Conservation (phyloP, 2,888 invertebrate species). For the Omphaloscelis lunosa region DNA sequence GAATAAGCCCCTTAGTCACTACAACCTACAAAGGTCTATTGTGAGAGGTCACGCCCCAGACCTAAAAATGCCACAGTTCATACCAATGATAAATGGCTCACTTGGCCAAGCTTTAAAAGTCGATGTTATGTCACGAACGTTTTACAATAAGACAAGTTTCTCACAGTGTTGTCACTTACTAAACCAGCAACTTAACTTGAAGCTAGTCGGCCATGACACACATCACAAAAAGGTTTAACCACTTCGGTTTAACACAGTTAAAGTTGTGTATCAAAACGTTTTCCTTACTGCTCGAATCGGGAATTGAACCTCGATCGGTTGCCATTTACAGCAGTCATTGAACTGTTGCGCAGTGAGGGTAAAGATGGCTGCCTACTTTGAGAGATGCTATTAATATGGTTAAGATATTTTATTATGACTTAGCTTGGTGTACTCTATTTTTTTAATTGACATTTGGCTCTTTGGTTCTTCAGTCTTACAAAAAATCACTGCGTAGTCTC, state of each 20-base stretch:
- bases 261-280: constrained; percentile 51
- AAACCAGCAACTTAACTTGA: constrained; percentile 44
- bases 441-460: no score
- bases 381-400: constrained; percentile 11
- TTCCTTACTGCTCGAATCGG: constrained; percentile 51
- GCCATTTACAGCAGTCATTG: constrained; percentile 59
- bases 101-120: constrained; percentile 29
- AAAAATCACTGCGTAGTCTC: no score
- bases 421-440: no score
- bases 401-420: neutral
- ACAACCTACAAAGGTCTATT: constrained; percentile 7
- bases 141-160: constrained; percentile 47
- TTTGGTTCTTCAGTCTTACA: no score
- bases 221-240: constrained; percentile 43
- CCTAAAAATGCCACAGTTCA: constrained; percentile 30
- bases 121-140: constrained; percentile 46
- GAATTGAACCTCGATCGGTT: constrained; percentile 58
- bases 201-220: constrained; percentile 63
- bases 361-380: constrained; percentile 9
- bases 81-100: constrained; percentile 29
- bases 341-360: constrained; percentile 58
- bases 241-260: constrained; percentile 30
- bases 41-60: constrained; percentile 35
- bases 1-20: neutral
- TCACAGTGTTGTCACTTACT: constrained; percentile 20